Conservation (phyloP, 2,113 vertebrate genomes). For the Hyperopisus bebe region DNA sequence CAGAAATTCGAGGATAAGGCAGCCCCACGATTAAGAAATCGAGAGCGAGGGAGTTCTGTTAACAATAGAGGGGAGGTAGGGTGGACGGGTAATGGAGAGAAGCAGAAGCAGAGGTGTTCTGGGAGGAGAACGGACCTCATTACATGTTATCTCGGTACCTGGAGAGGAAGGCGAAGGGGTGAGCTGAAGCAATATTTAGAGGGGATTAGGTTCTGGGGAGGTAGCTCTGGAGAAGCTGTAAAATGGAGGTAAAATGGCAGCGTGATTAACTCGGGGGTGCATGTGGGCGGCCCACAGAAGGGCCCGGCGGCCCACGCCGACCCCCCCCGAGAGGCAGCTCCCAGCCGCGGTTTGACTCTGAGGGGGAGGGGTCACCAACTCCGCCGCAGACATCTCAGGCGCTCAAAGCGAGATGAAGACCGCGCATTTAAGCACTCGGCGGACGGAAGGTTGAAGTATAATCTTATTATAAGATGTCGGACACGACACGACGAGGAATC, state of each 20-base stretch:
- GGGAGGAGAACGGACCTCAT: slow-evolving; percentile 51
- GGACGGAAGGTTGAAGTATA: neutral
- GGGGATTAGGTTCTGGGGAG: slow-evolving; percentile 18
- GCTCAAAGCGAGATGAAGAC: neutral
- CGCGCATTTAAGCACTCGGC: neutral
- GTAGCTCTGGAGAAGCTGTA: neutral
- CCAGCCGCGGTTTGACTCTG: neutral
- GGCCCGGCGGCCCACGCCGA: neutral
- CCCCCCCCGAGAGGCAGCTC: neutral
- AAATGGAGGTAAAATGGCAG: slow-evolving; percentile 1
- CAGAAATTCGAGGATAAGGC: slow-evolving; percentile 12
- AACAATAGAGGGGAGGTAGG: slow-evolving; percentile 5
- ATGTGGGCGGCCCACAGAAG: neutral
- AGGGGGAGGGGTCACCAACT: neutral
- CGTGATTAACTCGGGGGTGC: slow-evolving; percentile 1
- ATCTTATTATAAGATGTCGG: neutral
- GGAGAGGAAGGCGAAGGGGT: slow-evolving; percentile 11
- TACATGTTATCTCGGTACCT: slow-evolving; percentile 51
- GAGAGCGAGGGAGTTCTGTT: neutral
- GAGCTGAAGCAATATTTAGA: slow-evolving; percentile 27
- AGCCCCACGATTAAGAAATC: slow-evolving; percentile 10
- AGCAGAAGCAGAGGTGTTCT: neutral
- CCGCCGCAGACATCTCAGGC: neutral
- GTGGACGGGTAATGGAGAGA: neutral
- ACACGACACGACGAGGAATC: neutral